Percentiles rank a stretch among this genome's conserved stretches.
phyloP scores from a whole-genome alignment of 2,113 vertebrate genomes.

The Siniperca knerii region DNA sequence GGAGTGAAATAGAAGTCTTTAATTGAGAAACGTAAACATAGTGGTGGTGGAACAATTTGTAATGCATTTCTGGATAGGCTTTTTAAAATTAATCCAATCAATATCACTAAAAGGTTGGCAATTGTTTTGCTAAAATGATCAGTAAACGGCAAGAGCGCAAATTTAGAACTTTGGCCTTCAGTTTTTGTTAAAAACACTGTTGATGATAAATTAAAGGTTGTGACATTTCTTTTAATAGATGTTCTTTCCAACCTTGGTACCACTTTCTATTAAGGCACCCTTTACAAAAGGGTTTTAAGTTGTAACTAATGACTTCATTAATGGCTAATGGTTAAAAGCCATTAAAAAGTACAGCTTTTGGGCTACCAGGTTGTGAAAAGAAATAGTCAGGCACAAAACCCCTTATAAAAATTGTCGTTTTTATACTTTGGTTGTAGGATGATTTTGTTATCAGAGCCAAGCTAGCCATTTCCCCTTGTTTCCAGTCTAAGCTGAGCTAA shows the following conservation, averaged over 20 bases:
- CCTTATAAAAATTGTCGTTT: too few species aligned
- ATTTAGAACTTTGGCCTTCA: constrained; percentile 20
- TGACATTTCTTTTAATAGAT: neutral
- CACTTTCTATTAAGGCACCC: neutral
- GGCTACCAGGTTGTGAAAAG: neutral
- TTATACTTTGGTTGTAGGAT: too few species aligned
- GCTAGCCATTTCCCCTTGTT: neutral
- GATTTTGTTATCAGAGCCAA: neutral
- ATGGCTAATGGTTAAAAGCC: neutral
- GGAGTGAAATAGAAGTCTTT: constrained; percentile 28
- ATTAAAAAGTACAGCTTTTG: neutral
- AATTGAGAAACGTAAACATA: constrained; percentile 23
- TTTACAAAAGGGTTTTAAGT: neutral
- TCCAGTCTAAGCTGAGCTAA: too few species aligned
- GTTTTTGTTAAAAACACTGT: constrained; percentile 4
- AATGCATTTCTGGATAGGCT: neutral
- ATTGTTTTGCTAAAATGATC: constrained; percentile 19
- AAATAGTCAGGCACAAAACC: too few species aligned
- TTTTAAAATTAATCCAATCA: constrained; percentile 36
- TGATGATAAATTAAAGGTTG: neutral
- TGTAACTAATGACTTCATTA: neutral
- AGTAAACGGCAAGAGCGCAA: constrained; percentile 2
- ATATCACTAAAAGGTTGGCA: constrained; percentile 32
- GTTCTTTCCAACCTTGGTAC: neutral
- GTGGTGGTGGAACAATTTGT: constrained; percentile 6